A percentile compares a stretch with the other conserved stretches of the same genome.
phyloP scores from a whole-genome alignment of 23 tunicate genomes.

The Aplidium turbinatum region DNA sequence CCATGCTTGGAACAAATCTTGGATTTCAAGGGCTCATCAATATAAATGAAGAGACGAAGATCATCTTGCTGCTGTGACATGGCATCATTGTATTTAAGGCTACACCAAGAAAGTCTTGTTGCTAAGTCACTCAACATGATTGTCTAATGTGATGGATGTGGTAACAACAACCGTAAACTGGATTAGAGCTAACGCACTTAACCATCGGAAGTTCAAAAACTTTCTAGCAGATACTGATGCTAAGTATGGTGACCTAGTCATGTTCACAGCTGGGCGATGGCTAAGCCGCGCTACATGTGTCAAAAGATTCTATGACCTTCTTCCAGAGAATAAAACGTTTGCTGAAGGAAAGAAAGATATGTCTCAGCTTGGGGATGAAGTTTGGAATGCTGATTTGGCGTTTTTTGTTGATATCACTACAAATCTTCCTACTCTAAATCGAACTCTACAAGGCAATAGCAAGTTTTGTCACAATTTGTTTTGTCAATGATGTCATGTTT shows the following conservation, averaged over 20 bases:
- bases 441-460: conserved; percentile 46
- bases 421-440: conserved; percentile 40
- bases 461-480: conserved; percentile 47
- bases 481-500: too few relatives aligned
- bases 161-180: conserved; percentile 57
- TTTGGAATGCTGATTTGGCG: conserved; percentile 39
- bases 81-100: conserved; percentile 51
- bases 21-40: conserved; percentile 55
- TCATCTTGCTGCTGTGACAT: conserved; percentile 51
- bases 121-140: conserved; percentile 42
- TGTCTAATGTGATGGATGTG: conserved; percentile 45
- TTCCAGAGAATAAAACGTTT: conserved; percentile 36
- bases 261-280: conserved; percentile 55
- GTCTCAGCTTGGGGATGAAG: conserved; percentile 36
- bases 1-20: conserved; percentile 53
- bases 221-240: conserved; percentile 42
- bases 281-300: conserved; percentile 59
- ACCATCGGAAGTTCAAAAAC: conserved; percentile 27
- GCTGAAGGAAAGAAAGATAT: conserved; percentile 42
- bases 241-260: conserved; percentile 49
- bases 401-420: conserved; percentile 36
- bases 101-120: conserved; percentile 55
- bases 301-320: conserved; percentile 55
- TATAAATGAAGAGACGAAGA: conserved; percentile 45
- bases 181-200: conserved; percentile 58